Evolutionary conservation across 2,888 invertebrate genomes (phyloP).

Genomic region (Colletes collaris): DNA sequence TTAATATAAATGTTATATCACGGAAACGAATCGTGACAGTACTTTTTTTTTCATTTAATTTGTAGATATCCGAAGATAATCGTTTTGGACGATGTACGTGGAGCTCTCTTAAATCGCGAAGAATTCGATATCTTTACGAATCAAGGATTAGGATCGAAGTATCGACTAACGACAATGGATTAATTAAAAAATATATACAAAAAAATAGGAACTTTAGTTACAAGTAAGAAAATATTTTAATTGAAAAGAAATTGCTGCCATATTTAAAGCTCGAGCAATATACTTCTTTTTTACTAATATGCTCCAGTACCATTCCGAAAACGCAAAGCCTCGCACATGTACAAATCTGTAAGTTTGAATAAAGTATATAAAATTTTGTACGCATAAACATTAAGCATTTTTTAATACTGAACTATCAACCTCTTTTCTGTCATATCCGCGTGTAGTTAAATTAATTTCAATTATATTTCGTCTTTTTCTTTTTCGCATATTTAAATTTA

Average conservation of each 20-base stretch:
- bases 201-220: neutral
- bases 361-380: conserved; percentile 43
- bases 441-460: neutral
- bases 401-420: neutral
- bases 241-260: neutral
- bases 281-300: neutral
- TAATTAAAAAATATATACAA: neutral
- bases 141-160: conserved; percentile 73
- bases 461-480: neutral
- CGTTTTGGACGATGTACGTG: conserved; percentile 74
- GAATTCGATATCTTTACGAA: conserved; percentile 81
- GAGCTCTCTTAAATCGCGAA: conserved; percentile 75
- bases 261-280: conserved; percentile 20
- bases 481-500: neutral
- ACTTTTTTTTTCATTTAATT: conserved; percentile 40
- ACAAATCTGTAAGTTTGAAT: conserved; percentile 47
- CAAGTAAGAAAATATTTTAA: conserved; percentile 1
- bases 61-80: conserved; percentile 71
- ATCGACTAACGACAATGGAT: conserved; percentile 35
- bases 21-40: conserved; percentile 12
- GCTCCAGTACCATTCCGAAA: conserved; percentile 31
- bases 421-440: neutral
- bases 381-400: neutral
- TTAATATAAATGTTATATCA: conserved; percentile 19
- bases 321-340: conserved; percentile 37